Evolutionary conservation across 2,888 invertebrate genomes (phyloP).

Genomic region (Brachynemurus nebulosus): DNA sequence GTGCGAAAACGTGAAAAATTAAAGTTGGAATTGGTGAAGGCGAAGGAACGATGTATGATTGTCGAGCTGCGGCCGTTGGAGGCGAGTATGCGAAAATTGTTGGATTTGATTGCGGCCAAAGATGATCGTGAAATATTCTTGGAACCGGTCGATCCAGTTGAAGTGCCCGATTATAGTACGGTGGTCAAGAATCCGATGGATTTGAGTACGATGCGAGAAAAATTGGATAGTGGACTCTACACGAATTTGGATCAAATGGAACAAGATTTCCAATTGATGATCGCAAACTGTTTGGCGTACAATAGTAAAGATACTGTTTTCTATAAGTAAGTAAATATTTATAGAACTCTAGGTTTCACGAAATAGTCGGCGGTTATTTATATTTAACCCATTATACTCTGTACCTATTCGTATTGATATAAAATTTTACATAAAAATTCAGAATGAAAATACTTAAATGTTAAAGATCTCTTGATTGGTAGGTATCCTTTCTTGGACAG

Average conservation of each 20-base stretch:
- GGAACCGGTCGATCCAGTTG: constrained; percentile 79
- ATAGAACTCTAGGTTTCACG: too few species aligned
- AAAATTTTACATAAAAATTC: too few species aligned
- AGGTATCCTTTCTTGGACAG: too few species aligned
- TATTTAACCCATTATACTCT: too few species aligned
- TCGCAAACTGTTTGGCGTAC: constrained; percentile 87
- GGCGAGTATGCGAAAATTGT: constrained; percentile 58
- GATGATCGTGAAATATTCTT: constrained; percentile 82
- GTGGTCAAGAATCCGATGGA: constrained; percentile 82
- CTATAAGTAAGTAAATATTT: constrained; percentile 42
- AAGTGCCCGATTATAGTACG: constrained; percentile 82
- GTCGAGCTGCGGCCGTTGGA: constrained; percentile 71
- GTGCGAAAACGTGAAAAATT: constrained; percentile 91
- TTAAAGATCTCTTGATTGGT: too few species aligned
- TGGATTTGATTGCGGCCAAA: constrained; percentile 61
- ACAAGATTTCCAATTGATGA: constrained; percentile 88
- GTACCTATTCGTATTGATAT: too few species aligned
- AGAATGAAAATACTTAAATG: too few species aligned
- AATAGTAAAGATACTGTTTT: constrained; percentile 93
- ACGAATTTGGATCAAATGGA: constrained; percentile 64
- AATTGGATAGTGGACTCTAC: constrained; percentile 55
- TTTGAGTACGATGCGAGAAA: constrained; percentile 72
- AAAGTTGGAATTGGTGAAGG: constrained; percentile 74
- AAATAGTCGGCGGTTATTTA: too few species aligned
- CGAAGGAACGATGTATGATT: constrained; percentile 66